Conservation (phyloP, 2,888 invertebrate genomes). For the Hoplodrina ambigua region DNA sequence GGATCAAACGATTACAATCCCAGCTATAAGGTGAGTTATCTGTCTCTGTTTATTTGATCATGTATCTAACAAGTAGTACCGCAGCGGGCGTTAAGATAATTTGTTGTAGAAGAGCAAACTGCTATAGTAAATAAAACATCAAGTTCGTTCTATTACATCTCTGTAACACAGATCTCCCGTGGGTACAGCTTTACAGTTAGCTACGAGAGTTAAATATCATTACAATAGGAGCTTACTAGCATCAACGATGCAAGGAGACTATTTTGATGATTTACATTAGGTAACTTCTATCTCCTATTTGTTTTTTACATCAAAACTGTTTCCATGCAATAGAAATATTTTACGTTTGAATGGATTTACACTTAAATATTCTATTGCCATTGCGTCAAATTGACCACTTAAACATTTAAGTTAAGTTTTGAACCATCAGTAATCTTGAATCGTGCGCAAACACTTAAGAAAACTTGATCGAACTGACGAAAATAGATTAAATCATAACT, state of each 20-base stretch:
- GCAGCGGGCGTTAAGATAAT: slow-evolving; percentile 25
- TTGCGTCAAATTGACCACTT: slow-evolving; percentile 2
- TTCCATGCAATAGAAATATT: not conserved
- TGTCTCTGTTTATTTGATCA: slow-evolving; percentile 29
- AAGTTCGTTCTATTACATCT: slow-evolving; percentile 33
- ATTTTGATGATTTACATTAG: slow-evolving; percentile 14
- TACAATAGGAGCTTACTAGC: slow-evolving; percentile 25
- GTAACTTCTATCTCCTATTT: not conserved
- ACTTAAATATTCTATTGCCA: not conserved
- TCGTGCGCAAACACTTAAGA: not conserved
- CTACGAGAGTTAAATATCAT: slow-evolving; percentile 24
- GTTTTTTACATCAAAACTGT: not conserved
- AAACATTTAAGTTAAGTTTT: not conserved
- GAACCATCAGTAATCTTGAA: not conserved
- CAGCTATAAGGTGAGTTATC: slow-evolving; percentile 79
- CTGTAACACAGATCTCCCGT: slow-evolving; percentile 28
- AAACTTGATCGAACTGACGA: slow-evolving; percentile 20
- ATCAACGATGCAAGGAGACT: slow-evolving; percentile 2
- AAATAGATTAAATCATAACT: not conserved
- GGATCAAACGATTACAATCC: slow-evolving; percentile 79
- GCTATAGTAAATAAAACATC: slow-evolving; percentile 51
- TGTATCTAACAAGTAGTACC: slow-evolving; percentile 5
- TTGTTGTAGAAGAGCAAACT: slow-evolving; percentile 35
- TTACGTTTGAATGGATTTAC: not conserved
- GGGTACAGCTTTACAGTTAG: slow-evolving; percentile 36